These are phyloP conservation scores for Notoglanidium macrostoma DNA, from an alignment of 2,797 vertebrate genomes.

Conservation along the genomic window DNA sequence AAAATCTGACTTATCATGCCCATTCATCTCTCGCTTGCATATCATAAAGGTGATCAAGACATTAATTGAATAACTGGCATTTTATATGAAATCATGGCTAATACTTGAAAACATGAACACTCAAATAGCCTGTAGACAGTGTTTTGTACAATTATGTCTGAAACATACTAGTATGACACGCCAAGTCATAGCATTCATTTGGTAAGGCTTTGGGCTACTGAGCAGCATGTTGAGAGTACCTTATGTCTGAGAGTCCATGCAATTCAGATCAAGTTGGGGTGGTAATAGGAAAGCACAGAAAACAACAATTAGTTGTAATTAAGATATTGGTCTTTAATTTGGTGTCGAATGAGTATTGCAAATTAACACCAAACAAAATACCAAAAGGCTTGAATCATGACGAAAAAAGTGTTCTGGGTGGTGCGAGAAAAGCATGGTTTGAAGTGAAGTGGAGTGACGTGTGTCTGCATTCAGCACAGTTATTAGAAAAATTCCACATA, in stretches of 20 bases:
- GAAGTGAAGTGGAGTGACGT: background rate
- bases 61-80: background rate
- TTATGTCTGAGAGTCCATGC: background rate
- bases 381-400: background rate
- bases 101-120: background rate
- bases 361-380: conserved; percentile 2
- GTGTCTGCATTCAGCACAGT: background rate
- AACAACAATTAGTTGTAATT: background rate
- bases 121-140: no score
- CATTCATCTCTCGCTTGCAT: background rate
- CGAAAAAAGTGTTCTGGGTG: background rate
- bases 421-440: background rate
- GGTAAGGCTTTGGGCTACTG: background rate
- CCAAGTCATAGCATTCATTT: background rate
- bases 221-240: background rate
- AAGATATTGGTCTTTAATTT: conserved; percentile 15
- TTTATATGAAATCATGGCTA: background rate
- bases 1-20: background rate
- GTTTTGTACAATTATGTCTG: background rate
- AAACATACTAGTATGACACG: background rate
- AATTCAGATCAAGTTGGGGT: background rate
- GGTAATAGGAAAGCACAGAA: background rate
- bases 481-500: conserved; percentile 5
- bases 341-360: background rate
- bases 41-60: background rate